Evolutionary conservation across 2,888 invertebrate genomes (phyloP), one percentile per base, ranked within the genome.

Genomic region (Osmoderma eremita): DNA sequence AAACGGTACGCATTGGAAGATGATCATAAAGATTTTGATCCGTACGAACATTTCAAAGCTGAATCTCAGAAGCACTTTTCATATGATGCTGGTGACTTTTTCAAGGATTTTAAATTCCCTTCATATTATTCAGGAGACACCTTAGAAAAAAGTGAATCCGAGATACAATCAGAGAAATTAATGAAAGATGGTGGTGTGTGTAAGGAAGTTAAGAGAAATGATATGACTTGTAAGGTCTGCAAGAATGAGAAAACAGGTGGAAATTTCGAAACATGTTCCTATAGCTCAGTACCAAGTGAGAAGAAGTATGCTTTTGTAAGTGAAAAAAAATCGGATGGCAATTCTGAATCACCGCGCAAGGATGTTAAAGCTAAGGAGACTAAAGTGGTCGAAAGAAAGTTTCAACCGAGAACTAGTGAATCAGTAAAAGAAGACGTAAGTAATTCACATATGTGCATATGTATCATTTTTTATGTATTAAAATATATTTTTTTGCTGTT

Each of bases 181-280:
- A 71, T 78, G 22, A 87, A 87, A 75, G 85, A 86, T 76, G 86
- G 87, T 69, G 86, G 86, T 13, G 87, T 87, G 69, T 92, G 92
- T 73, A 85, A 87, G 74, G 86, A 88, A 75, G 86, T 89, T 0
- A 81, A 85, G 54, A 88, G 85, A 74, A 87, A 89, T 70, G 88
- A 88, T 2, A 88, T 88, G 87, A 85, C 86, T 10, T 93, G 93
- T 78, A 87, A 87, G 70, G 85, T 91, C 1, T 94, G 94, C 76
- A 88, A 90, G 72, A 89, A 92, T 76, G 86, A 89, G 0, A 88
- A 90, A 77, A 90, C 89, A 1, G 91, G 91, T 49, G 92, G 90
- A 24, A 88, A 90, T 68, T 92, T 88, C 70, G 93, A 94, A 78
- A 90, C 90, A 12, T 94, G 94, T 78, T 90, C 91, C 0, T 94